These are phyloP conservation scores for Drosophila ustulata DNA, from an alignment of 2,888 invertebrate genomes.

Conservation along the genomic window DNA sequence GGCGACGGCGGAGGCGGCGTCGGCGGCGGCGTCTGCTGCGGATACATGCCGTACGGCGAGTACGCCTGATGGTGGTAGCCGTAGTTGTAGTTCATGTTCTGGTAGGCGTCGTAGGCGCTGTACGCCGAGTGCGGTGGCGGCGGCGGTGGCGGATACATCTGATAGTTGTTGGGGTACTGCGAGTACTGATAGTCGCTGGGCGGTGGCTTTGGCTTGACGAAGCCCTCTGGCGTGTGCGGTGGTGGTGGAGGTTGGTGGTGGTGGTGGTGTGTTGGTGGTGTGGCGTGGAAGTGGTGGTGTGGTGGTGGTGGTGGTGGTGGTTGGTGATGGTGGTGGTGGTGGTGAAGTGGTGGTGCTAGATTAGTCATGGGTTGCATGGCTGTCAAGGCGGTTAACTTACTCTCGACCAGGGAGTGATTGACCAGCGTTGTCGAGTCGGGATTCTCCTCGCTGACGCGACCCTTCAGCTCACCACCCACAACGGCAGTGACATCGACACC, in stretches of 20 bases:
- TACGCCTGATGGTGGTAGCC: conserved; percentile 85
- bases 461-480: conserved; percentile 83
- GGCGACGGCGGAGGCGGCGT: conserved; percentile 86
- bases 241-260: conserved; percentile 66
- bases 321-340: conserved; percentile 59
- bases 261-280: conserved; percentile 70
- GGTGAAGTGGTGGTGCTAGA: conserved; percentile 76
- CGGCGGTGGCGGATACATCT: conserved; percentile 85
- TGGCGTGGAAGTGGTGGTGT: conserved; percentile 56
- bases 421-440: conserved; percentile 90
- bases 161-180: conserved; percentile 85
- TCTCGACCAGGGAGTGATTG: conserved; percentile 85
- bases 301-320: conserved; percentile 67
- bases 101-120: conserved; percentile 85
- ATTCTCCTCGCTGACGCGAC: conserved; percentile 87
- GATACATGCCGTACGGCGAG: conserved; percentile 85
- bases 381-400: conserved; percentile 85
- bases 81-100: conserved; percentile 85
- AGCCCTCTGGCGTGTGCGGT: conserved; percentile 83
- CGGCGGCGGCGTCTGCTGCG: conserved; percentile 85
- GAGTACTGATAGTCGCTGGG: conserved; percentile 84
- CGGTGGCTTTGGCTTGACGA: conserved; percentile 85
- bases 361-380: conserved; percentile 85
- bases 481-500: conserved; percentile 29
- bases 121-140: conserved; percentile 84